Conservation (phyloP, 2,888 invertebrate genomes). For the Apamea sordens region DNA sequence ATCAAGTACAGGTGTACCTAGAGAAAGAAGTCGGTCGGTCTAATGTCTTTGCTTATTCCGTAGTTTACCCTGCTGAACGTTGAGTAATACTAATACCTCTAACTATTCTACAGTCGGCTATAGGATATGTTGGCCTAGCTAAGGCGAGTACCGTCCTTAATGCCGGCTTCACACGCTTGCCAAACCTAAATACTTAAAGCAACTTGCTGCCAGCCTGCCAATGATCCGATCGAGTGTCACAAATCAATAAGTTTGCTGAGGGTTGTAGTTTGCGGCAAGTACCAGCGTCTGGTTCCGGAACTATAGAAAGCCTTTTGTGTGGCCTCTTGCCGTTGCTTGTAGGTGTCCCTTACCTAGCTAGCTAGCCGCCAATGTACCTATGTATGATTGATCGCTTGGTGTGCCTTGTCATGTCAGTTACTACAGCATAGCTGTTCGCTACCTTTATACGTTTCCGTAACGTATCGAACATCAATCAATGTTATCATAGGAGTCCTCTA, state of each 20-base stretch:
- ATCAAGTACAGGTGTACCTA: background rate
- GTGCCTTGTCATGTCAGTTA: background rate
- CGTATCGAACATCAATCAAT: background rate
- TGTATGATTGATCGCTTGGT: background rate
- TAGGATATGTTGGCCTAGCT: background rate
- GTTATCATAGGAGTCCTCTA: background rate
- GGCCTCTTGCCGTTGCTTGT: background rate
- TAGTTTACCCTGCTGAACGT: too few relatives aligned
- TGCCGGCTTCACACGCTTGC: background rate
- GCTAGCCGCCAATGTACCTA: background rate
- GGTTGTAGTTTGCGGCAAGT: background rate
- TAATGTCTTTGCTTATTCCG: background rate
- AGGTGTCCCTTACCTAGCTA: background rate
- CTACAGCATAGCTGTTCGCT: background rate
- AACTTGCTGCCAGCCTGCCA: background rate
- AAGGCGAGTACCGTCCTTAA: background rate
- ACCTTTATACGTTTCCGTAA: background rate
- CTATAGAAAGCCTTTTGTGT: background rate
- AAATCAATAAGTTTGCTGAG: background rate
- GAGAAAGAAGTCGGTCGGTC: background rate
- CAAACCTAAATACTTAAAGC: background rate
- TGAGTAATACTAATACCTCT: background rate
- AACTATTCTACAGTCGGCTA: background rate
- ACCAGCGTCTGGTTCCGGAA: background rate
- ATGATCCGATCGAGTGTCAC: background rate